These are phyloP conservation scores for Enteromius unitaeniatus DNA, from an alignment of 2,797 vertebrate species.

Conservation along the genomic window DNA sequence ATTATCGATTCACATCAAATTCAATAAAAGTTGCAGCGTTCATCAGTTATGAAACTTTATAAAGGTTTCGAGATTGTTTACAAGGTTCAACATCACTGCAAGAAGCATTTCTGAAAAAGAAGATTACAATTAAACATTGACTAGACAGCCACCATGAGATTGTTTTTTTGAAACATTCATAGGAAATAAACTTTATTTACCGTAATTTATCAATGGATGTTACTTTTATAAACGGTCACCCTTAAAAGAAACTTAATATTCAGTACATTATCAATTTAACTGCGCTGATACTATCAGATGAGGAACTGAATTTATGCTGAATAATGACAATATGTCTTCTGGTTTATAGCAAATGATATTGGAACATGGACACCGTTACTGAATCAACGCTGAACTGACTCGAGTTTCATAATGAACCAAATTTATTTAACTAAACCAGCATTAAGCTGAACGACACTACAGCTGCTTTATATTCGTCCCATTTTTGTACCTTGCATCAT, in stretches of 20 bases:
- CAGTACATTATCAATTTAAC: not conserved
- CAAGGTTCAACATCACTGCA: not conserved
- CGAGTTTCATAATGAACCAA: not conserved
- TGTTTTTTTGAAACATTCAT: not conserved
- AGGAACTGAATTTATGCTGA: not conserved
- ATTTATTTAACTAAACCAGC: not conserved
- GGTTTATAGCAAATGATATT: not conserved
- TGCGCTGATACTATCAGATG: not conserved
- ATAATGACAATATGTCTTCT: not conserved
- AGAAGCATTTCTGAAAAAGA: not conserved
- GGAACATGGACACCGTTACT: not conserved
- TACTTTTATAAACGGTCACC: not conserved
- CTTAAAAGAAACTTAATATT: not conserved
- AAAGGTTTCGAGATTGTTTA: not conserved
- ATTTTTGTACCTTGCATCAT: not conserved
- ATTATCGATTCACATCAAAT: not conserved
- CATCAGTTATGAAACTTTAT: not conserved
- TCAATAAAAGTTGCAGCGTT: not conserved
- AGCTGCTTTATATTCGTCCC: not conserved
- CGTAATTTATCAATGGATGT: fast-evolving
- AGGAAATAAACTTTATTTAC: not conserved
- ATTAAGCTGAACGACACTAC: not conserved
- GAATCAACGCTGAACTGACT: not conserved
- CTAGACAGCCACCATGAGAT: not conserved
- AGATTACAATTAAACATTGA: too few species aligned